These are phyloP conservation scores for Cerastoderma edule DNA, from an alignment of 2,888 invertebrate species.

Conservation along the genomic window DNA sequence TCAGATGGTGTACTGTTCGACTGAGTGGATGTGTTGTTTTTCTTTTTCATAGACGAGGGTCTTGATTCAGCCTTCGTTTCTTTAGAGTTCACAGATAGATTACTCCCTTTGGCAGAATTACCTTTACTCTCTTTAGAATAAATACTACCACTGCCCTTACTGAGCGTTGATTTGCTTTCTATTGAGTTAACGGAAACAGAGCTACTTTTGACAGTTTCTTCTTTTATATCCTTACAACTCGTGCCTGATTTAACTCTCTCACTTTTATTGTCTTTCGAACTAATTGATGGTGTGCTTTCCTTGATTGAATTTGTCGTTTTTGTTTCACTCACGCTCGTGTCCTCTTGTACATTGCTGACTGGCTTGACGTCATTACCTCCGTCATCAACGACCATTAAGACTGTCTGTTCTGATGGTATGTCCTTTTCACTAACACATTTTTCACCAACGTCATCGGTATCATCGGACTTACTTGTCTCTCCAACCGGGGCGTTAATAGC, in stretches of 20 bases:
- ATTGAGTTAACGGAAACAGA: neutral
- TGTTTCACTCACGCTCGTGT: neutral
- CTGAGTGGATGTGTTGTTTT: constrained; percentile 1
- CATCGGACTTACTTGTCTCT: neutral
- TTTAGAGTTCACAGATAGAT: constrained; percentile 1
- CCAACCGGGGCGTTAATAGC: neutral
- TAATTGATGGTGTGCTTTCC: neutral
- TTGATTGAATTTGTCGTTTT: neutral
- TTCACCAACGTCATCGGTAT: neutral
- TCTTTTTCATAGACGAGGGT: constrained; percentile 9
- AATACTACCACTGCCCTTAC: neutral
- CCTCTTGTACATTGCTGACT: neutral
- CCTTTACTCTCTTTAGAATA: neutral
- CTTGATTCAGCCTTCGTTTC: neutral
- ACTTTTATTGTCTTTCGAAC: constrained; percentile 5
- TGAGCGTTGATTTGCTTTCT: neutral
- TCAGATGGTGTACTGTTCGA: neutral
- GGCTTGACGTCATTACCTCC: neutral
- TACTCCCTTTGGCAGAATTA: neutral
- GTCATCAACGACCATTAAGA: neutral
- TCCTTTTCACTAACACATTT: neutral
- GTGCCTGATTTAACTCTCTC: constrained; percentile 4
- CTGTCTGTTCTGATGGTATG: neutral
- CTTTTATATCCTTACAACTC: neutral
- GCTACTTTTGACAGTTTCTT: constrained; percentile 2